Conservation (phyloP, 2,113 vertebrate species). For the Nothocercus nigrocapillus region DNA sequence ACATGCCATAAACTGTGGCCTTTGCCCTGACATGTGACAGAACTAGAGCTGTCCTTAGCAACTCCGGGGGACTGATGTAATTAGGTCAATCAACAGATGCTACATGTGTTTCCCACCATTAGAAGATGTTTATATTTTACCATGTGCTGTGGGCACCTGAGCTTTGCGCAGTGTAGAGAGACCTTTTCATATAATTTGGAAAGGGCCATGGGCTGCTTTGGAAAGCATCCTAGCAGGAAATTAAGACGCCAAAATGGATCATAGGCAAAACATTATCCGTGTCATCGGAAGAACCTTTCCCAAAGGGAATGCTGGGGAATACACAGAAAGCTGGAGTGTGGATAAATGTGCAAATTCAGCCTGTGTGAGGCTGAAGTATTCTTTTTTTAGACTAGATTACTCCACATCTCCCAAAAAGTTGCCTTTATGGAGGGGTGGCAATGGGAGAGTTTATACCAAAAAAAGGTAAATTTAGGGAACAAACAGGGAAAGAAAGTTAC, state of each 20-base stretch:
- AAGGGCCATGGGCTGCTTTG: not conserved
- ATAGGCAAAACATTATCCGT: not conserved
- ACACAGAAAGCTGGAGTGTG: not conserved
- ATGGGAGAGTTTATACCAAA: not conserved
- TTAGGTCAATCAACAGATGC: not conserved
- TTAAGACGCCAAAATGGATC: constrained; percentile 15
- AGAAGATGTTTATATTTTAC: not conserved
- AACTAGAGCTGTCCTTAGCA: not conserved
- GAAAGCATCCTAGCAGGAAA: not conserved
- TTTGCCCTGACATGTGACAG: not conserved
- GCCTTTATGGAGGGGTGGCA: not conserved
- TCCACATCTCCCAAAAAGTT: not conserved
- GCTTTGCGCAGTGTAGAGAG: not conserved
- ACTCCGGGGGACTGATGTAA: not conserved
- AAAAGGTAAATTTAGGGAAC: not conserved
- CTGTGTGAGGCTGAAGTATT: not conserved
- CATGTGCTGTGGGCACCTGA: not conserved
- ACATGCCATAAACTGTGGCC: not conserved
- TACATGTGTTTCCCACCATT: not conserved
- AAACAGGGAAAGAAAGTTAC: not conserved
- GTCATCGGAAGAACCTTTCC: not conserved
- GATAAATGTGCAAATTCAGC: not conserved
- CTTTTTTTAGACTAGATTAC: not conserved
- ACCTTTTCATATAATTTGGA: not conserved
- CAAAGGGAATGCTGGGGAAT: not conserved